Percentiles rank a stretch among this genome's conserved stretches.
Conservation (phyloP, 2,113 vertebrate genomes). For the Larimichthys polyactis region DNA sequence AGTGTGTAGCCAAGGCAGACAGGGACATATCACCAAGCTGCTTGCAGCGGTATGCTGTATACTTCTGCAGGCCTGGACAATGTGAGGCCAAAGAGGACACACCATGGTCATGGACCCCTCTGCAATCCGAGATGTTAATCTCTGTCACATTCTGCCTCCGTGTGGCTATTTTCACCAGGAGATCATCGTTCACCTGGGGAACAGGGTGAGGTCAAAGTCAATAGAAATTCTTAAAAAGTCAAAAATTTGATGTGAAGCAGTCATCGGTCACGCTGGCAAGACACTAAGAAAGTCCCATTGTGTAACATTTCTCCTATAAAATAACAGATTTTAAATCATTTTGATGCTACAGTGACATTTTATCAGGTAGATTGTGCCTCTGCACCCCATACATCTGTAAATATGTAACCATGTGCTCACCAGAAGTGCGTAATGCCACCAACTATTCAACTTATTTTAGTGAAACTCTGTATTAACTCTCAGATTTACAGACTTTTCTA, state of each 20-base stretch:
- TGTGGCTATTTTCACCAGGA: conserved; percentile 95
- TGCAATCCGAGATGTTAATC: conserved; percentile 98
- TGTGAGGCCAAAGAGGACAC: conserved; percentile 92
- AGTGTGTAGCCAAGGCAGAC: conserved; percentile 90
- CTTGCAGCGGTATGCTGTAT: conserved; percentile 97
- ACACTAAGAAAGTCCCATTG: neutral
- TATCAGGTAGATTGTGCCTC: too few species aligned
- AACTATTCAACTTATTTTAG: too few species aligned
- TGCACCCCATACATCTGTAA: too few species aligned
- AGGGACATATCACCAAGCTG: conserved; percentile 95
- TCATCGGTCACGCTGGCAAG: neutral
- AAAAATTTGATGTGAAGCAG: neutral
- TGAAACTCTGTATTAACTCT: too few species aligned
- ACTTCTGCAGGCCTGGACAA: conserved; percentile 93
- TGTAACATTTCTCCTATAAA: too few species aligned
- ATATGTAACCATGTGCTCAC: too few species aligned
- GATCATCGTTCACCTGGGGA: conserved; percentile 92
- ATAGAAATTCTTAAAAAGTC: neutral
- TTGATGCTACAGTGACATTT: too few species aligned
- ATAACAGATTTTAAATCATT: too few species aligned
- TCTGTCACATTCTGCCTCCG: conserved; percentile 97
- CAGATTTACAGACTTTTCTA: too few species aligned
- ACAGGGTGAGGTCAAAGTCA: neutral
- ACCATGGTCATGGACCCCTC: conserved; percentile 93
- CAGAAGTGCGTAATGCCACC: too few species aligned